Conservation (phyloP, 2,113 vertebrate species). For the Marcusenius ussheri region DNA sequence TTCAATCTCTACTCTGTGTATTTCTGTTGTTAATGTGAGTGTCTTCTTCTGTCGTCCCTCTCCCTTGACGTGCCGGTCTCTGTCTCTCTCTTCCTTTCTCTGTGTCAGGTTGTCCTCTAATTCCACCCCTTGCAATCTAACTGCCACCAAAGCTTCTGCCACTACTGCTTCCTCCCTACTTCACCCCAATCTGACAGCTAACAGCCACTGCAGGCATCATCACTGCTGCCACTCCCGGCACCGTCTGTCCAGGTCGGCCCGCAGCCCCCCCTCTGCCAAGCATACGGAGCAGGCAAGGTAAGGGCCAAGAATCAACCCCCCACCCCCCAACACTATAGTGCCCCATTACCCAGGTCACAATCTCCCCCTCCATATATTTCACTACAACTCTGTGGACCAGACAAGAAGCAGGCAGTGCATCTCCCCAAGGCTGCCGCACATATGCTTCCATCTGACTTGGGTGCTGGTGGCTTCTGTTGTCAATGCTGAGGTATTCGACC, state of each 20-base stretch:
- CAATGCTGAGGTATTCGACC: background rate
- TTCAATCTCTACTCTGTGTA: background rate
- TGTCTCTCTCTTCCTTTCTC: conserved; percentile 21
- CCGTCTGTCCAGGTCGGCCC: conserved; percentile 77
- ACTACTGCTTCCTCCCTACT: conserved; percentile 53
- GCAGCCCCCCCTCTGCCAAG: conserved; percentile 66
- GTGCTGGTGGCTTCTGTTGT: background rate
- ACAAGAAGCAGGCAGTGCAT: background rate
- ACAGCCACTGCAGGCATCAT: conserved; percentile 80
- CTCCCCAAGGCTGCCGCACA: background rate
- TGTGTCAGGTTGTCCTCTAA: conserved; percentile 55
- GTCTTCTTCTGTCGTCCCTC: conserved; percentile 25
- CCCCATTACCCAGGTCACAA: conserved; percentile 20
- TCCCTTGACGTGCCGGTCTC: conserved; percentile 23
- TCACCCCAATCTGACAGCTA: conserved; percentile 40
- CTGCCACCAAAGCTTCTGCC: conserved; percentile 57
- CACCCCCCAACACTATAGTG: conserved; percentile 21
- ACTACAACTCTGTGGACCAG: background rate
- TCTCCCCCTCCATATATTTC: conserved; percentile 21
- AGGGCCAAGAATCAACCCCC: conserved; percentile 56
- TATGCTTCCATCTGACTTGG: background rate
- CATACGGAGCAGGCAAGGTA: conserved; percentile 78
- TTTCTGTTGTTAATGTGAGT: conserved; percentile 24
- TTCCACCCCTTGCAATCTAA: conserved; percentile 43
- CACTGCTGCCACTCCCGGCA: conserved; percentile 83